Base-by-base conservation (phyloP, 2,113 vertebrate genomes). In the Typhlomys cinereus region DNA sequence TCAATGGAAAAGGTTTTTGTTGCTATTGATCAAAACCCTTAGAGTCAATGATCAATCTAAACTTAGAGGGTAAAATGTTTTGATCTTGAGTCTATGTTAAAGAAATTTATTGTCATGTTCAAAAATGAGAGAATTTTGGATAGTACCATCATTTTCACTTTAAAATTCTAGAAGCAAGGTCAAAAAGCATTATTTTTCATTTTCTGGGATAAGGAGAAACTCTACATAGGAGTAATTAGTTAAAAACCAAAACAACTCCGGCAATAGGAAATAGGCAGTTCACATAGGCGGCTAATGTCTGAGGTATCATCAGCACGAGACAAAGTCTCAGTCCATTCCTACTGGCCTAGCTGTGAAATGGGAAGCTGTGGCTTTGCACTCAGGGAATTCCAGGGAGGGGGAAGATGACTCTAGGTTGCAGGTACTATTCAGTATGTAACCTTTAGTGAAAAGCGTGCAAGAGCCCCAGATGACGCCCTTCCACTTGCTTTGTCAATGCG, bases 311-410 rank as follows among this genome's bases (percentile, higher is more conserved):
- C 39, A 27, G 78, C 81, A 39, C 54, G 85, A 71, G 78, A 95
- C 70, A 2, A 12, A 82, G 86, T 62, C 89, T 13, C 7, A n/a
- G 79, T 39, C 82, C 85, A 39, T 86, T 70, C 88, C 87, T 54
- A 6, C 52, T 27, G 90, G 82, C 57, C 89, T 73, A 89, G 79
- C 83, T 89, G 34, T 5, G 90, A 89, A 92, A 71, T 25, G 36
- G 66, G n/a, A 92, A 91, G 88, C 90, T 93, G 93, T 76, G 93
- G 96, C 95, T 96, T 96, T 95, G 79, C 90, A 91, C n/a, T n/a
- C n/a, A 88, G 84, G 46, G 48, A 88, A 89, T 76, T 21, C 62
- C 50, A 82, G 67, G 67, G n/a, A n/a, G 85, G 85, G 44, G 93
- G 76, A 95, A 59, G 17, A 83, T 6, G 13, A 89, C 44, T 52